Percentiles rank a stretch among this genome's conserved stretches.
phyloP scores from a whole-genome alignment of 2,797 vertebrate species.

The Sebastes iracundus region DNA sequence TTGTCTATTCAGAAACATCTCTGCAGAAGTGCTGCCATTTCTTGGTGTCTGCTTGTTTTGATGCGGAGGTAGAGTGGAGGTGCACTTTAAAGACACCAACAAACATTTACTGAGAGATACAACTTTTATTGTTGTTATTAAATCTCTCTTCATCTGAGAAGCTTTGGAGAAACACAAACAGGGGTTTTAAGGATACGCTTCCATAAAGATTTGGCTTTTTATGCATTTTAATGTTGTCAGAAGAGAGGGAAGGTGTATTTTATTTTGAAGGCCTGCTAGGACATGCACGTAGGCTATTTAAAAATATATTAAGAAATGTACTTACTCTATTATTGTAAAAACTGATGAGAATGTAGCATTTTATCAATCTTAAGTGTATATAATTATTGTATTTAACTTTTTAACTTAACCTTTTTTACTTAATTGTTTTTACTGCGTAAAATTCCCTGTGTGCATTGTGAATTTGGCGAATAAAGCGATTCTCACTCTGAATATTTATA shows the following conservation, averaged over 20 bases:
- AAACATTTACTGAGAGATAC: neutral
- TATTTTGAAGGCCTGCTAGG: constrained; percentile 12
- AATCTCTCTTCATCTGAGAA: neutral
- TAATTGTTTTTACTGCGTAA: too few species aligned
- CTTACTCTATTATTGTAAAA: neutral
- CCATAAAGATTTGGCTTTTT: neutral
- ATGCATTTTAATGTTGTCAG: neutral
- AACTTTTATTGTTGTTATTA: neutral
- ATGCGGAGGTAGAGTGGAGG: constrained; percentile 8
- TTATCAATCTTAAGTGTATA: too few species aligned
- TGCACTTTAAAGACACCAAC: neutral
- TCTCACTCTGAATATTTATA: neutral
- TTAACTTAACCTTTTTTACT: too few species aligned
- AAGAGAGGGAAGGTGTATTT: neutral
- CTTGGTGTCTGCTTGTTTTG: constrained; percentile 80
- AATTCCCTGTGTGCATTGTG: too few species aligned
- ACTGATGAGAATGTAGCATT: neutral
- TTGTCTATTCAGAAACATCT: constrained; percentile 71
- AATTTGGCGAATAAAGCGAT: too few species aligned
- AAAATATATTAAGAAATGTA: neutral
- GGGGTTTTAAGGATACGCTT: neutral
- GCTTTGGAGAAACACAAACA: neutral
- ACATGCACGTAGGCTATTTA: neutral
- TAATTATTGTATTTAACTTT: too few species aligned
- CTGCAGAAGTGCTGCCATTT: constrained; percentile 74